phyloP scores from a whole-genome alignment of 37 sponge, comb jelly and placozoan genomes.

The Ianthella basta region DNA sequence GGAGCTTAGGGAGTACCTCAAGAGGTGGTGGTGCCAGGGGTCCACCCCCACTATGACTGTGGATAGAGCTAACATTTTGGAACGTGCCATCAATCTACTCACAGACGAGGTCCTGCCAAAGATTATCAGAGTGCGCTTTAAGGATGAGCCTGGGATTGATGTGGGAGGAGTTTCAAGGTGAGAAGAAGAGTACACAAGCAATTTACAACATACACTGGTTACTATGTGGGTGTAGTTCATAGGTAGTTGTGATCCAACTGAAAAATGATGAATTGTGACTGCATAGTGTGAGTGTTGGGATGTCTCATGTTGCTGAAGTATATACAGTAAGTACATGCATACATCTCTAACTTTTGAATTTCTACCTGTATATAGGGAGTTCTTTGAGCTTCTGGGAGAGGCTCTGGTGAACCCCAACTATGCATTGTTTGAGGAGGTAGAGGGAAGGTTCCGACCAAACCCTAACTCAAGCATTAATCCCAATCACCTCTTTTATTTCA shows the following conservation, averaged over 20 bases:
- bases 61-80: slow-evolving; percentile 42
- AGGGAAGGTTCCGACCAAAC: slow-evolving; percentile 60
- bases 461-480: slow-evolving; percentile 56
- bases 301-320: too few species aligned
- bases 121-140: slow-evolving; percentile 48
- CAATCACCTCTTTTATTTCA: slow-evolving; percentile 63
- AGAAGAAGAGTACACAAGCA: background rate
- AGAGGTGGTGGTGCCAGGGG: background rate
- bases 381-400: slow-evolving; percentile 61
- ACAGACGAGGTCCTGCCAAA: background rate
- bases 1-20: slow-evolving; percentile 13
- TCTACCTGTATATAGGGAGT: slow-evolving; percentile 71
- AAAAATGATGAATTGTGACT: background rate
- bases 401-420: slow-evolving; percentile 70
- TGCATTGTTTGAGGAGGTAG: slow-evolving; percentile 54
- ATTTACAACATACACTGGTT: background rate
- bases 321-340: too few species aligned
- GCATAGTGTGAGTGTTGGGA: too few species aligned
- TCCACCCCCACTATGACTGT: slow-evolving; percentile 58
- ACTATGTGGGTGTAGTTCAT: background rate
- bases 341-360: too few species aligned
- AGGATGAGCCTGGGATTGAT: slow-evolving; percentile 66
- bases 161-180: slow-evolving; percentile 66
- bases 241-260: background rate
- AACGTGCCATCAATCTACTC: slow-evolving; percentile 41